These are phyloP conservation scores for Cepaea hortensis DNA, from an alignment of 2,888 invertebrate genomes.

Conservation along the genomic window DNA sequence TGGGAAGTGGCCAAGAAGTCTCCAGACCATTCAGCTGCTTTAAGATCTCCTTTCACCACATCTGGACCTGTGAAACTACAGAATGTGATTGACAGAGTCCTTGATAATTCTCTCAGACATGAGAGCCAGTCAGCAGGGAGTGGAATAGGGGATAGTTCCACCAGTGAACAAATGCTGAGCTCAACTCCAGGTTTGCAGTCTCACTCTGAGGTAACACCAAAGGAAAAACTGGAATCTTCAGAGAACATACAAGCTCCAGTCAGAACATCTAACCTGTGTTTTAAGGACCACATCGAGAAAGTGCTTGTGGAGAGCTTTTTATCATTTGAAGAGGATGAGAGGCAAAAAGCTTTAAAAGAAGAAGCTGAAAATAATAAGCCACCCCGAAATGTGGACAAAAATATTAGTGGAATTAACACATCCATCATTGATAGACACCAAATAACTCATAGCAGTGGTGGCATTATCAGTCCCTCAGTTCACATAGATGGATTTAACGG, in stretches of 20 bases:
- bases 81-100: slow-evolving; percentile 66
- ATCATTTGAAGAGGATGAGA: slow-evolving; percentile 51
- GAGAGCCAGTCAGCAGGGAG: neutral
- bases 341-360: slow-evolving; percentile 28
- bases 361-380: neutral
- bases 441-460: neutral
- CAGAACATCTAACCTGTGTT: slow-evolving; percentile 51
- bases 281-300: slow-evolving; percentile 67
- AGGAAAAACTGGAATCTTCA: neutral
- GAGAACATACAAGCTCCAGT: neutral
- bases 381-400: neutral
- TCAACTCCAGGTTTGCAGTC: neutral
- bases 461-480: neutral
- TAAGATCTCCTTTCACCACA: neutral
- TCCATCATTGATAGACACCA: neutral
- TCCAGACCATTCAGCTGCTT: neutral
- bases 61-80: slow-evolving; percentile 54
- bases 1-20: slow-evolving; percentile 36
- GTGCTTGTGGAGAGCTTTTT: slow-evolving; percentile 63
- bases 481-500: too few relatives aligned
- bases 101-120: slow-evolving; percentile 62
- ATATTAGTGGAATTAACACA: neutral
- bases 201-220: neutral
- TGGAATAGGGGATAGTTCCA: neutral
- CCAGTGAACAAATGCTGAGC: neutral